A percentile compares a stretch with the other conserved stretches of the same genome.
Evolutionary conservation across 1,140 invertebrate genomes (phyloP).

Genomic region (Probaryconus sp.): DNA sequence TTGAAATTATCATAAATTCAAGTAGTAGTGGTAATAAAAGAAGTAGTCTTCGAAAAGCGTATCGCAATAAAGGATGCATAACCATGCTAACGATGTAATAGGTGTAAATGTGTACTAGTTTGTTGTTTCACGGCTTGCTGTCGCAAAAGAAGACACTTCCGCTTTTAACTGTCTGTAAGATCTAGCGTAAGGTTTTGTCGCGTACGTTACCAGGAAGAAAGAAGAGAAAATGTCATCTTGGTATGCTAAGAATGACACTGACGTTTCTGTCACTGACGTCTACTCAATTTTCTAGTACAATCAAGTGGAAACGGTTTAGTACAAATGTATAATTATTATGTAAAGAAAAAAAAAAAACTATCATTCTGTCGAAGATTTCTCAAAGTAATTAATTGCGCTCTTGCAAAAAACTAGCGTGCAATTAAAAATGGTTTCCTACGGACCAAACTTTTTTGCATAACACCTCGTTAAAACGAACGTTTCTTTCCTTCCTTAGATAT

Average conservation of each 20-base stretch:
- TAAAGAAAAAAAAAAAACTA: conserved; percentile 4
- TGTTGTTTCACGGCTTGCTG: conserved; percentile 13
- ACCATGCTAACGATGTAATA: too few species aligned
- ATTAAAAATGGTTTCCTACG: background rate
- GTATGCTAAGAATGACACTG: conserved; percentile 33
- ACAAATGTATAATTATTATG: conserved; percentile 4
- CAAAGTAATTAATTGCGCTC: too few species aligned
- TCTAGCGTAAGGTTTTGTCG: conserved; percentile 11
- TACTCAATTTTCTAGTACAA: conserved; percentile 20
- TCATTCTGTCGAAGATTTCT: too few species aligned
- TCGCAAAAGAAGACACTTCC: conserved; percentile 33
- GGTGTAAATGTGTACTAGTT: conserved; percentile 1
- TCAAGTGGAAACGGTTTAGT: background rate
- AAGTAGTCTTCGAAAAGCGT: too few species aligned
- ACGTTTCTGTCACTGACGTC: conserved; percentile 32
- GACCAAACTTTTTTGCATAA: background rate
- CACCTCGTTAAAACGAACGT: too few species aligned
- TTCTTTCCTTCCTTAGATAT: too few species aligned
- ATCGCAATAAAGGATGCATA: too few species aligned
- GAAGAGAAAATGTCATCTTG: conserved; percentile 43
- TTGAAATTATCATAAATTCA: too few species aligned
- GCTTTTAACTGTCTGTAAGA: conserved; percentile 7
- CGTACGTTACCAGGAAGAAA: conserved; percentile 40
- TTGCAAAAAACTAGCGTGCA: background rate
- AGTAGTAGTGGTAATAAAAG: too few species aligned